Conservation (phyloP, 2,888 invertebrate species). For the Darwinula stevensoni region DNA sequence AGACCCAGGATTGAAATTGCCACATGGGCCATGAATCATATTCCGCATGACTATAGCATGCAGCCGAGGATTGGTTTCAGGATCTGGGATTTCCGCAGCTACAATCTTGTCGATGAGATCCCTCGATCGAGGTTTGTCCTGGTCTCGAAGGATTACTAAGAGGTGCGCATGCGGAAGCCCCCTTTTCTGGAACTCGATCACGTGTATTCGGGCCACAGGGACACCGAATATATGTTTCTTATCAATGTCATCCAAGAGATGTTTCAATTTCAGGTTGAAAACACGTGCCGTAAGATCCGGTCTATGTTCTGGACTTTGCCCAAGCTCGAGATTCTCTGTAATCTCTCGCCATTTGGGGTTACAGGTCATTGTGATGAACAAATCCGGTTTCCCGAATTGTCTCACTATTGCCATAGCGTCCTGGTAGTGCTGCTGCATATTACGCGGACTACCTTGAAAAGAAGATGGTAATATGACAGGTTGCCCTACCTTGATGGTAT, state of each 20-base stretch:
- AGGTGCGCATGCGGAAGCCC: constrained; percentile 12
- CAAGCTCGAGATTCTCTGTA: constrained; percentile 7
- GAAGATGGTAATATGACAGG: constrained; percentile 12
- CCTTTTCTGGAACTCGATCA: constrained; percentile 14
- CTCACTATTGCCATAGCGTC: constrained; percentile 11
- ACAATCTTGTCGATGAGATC: constrained; percentile 10
- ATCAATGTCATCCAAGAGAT: neutral
- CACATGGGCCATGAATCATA: constrained; percentile 10
- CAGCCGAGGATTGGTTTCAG: constrained; percentile 5
- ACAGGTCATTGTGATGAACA: constrained; percentile 9
- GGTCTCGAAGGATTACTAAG: constrained; percentile 8
- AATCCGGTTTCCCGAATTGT: constrained; percentile 10
- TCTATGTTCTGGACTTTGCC: constrained; percentile 1
- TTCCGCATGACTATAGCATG: constrained; percentile 8
- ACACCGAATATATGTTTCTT: constrained; percentile 9
- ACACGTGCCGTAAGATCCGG: constrained; percentile 8
- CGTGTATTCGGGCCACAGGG: constrained; percentile 8
- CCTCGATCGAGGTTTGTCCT: constrained; percentile 8
- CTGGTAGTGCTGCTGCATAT: constrained; percentile 9
- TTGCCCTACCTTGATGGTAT: too few relatives aligned
- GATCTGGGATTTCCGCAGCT: constrained; percentile 10
- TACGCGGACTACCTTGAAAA: constrained; percentile 10
- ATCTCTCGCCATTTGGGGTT: constrained; percentile 11
- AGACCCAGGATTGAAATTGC: constrained; percentile 5
- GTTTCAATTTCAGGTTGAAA: constrained; percentile 7